Evolutionary conservation across 92 coral and sea anemone species (phyloP).

Genomic region (Phenganax marumi): DNA sequence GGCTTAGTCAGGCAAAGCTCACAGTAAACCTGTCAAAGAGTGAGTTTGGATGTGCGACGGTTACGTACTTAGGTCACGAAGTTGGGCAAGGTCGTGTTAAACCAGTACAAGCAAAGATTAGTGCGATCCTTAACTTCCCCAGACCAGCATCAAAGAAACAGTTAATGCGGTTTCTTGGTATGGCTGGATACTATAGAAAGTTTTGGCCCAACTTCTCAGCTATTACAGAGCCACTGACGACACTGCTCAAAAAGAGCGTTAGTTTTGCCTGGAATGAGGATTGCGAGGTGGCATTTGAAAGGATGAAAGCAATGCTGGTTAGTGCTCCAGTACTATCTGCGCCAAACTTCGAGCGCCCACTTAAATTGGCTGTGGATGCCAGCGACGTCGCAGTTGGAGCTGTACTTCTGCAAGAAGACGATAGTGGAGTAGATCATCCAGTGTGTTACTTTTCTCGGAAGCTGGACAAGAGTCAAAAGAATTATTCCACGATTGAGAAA

Average conservation of each 20-base stretch:
- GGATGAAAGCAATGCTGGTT: too few relatives aligned
- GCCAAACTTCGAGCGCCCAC: too few relatives aligned
- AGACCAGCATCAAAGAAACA: slow-evolving; percentile 44
- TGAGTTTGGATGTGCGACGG: background rate
- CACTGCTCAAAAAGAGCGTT: too few relatives aligned
- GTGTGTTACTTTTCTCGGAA: too few relatives aligned
- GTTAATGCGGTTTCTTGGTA: slow-evolving; percentile 62
- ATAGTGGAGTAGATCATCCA: too few relatives aligned
- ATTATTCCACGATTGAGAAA: too few relatives aligned
- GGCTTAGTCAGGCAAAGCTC: background rate
- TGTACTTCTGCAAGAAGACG: slow-evolving; percentile 52
- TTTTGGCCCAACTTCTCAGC: slow-evolving; percentile 41
- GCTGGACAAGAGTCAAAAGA: too few relatives aligned
- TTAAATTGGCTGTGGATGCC: too few relatives aligned
- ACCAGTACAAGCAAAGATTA: slow-evolving; percentile 39
- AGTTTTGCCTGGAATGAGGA: slow-evolving; percentile 44
- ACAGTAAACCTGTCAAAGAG: slow-evolving; percentile 37
- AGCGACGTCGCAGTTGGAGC: slow-evolving; percentile 53
- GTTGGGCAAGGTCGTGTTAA: slow-evolving; percentile 49
- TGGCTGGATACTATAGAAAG: slow-evolving; percentile 57
- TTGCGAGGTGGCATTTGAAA: slow-evolving; percentile 48
- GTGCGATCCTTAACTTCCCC: slow-evolving; percentile 36
- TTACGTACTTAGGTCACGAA: too few relatives aligned
- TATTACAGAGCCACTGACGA: too few relatives aligned
- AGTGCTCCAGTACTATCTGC: too few relatives aligned